These are phyloP conservation scores for Ophion ventricosus DNA, from an alignment of 2,888 invertebrate species.

Conservation along the genomic window DNA sequence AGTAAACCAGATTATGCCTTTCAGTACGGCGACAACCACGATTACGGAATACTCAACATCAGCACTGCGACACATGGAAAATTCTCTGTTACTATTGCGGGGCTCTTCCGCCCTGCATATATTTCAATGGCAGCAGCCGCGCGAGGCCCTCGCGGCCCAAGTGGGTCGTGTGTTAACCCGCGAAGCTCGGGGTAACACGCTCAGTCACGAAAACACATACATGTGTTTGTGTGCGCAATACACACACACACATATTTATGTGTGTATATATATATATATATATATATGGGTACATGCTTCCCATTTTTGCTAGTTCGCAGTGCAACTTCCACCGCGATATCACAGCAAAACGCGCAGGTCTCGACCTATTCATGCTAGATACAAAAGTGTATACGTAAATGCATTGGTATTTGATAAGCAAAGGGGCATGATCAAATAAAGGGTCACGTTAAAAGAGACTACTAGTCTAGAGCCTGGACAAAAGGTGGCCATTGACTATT, in stretches of 20 bases:
- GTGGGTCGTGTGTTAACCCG: constrained; percentile 36
- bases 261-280: neutral
- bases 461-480: no score
- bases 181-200: constrained; percentile 30
- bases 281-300: neutral
- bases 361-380: constrained; percentile 13
- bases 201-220: neutral
- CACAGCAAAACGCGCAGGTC: constrained; percentile 40
- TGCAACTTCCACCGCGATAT: constrained; percentile 36
- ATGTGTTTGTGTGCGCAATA: neutral
- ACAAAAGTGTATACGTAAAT: constrained; percentile 8
- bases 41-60: constrained; percentile 77
- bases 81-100: constrained; percentile 25
- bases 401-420: neutral
- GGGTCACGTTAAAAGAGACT: neutral
- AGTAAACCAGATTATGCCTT: constrained; percentile 24
- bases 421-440: constrained; percentile 11
- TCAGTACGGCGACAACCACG: constrained; percentile 34
- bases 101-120: constrained; percentile 5
- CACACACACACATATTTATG: neutral
- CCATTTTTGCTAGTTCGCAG: constrained; percentile 12
- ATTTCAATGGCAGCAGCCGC: neutral
- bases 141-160: constrained; percentile 29
- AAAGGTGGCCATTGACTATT: no score
- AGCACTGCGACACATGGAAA: constrained; percentile 77